Percentiles rank a stretch among this genome's conserved stretches.
Conservation (phyloP, 2,888 invertebrate species). For the Mimumesa dahlbomi region DNA sequence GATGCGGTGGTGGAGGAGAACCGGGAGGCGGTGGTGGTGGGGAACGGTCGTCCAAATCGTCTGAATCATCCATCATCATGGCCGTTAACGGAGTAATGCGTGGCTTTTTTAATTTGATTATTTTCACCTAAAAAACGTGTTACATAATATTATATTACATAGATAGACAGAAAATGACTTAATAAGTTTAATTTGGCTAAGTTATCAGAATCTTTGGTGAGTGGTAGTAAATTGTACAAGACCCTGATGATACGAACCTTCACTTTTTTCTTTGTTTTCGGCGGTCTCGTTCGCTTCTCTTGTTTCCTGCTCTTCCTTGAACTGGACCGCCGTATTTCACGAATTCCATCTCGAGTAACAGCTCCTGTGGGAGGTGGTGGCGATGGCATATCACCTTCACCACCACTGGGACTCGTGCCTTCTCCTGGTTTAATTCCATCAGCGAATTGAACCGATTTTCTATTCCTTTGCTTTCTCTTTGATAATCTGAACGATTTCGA, state of each 20-base stretch:
- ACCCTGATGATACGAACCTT: constrained; percentile 76
- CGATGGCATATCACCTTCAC: constrained; percentile 83
- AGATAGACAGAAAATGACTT: too few species aligned
- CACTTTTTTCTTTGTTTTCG: constrained; percentile 81
- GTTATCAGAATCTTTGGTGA: not conserved
- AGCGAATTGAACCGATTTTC: constrained; percentile 83
- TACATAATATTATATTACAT: not conserved
- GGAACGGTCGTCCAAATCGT: constrained; percentile 82
- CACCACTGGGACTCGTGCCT: constrained; percentile 83
- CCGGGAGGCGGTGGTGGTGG: constrained; percentile 84
- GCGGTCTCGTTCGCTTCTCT: constrained; percentile 81
- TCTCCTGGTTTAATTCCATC: constrained; percentile 84
- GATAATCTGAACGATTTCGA: constrained; percentile 16
- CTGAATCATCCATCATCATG: constrained; percentile 80
- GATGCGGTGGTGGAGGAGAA: constrained; percentile 82
- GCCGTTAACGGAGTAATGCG: constrained; percentile 75
- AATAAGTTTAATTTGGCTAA: too few species aligned
- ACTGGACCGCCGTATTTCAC: constrained; percentile 69
- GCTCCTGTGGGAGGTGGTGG: constrained; percentile 82
- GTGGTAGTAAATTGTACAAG: too few species aligned
- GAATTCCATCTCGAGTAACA: constrained; percentile 46
- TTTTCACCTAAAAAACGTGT: constrained; percentile 78
- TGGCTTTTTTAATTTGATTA: constrained; percentile 79
- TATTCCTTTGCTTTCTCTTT: constrained; percentile 55
- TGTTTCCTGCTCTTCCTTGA: constrained; percentile 81